Evolutionary conservation across 1,140 invertebrate species (phyloP).

Genomic region (Adoxophyes honmai): DNA sequence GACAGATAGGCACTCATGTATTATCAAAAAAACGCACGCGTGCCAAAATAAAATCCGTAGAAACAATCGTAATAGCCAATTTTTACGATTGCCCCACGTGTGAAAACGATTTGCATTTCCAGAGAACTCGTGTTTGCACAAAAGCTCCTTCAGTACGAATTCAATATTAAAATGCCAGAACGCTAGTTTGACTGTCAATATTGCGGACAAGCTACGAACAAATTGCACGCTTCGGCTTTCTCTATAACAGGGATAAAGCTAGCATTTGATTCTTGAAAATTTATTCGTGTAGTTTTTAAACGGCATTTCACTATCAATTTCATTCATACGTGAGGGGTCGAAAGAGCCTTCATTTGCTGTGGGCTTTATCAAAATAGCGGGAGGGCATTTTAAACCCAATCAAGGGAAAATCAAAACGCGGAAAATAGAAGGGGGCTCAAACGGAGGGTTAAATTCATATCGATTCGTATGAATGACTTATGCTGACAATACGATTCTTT

Average conservation of each 20-base stretch:
- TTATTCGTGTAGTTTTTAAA: neutral
- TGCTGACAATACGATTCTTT: conserved; percentile 60
- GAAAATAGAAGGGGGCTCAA: conserved; percentile 64
- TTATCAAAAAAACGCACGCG: too few species aligned
- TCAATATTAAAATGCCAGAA: conserved; percentile 7
- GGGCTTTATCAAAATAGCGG: conserved; percentile 55
- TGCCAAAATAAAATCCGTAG: neutral
- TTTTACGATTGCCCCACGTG: conserved; percentile 14
- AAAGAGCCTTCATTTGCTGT: conserved; percentile 35
- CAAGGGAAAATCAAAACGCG: conserved; percentile 70
- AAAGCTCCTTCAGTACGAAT: neutral
- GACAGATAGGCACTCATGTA: too few species aligned
- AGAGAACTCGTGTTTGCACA: conserved; percentile 7
- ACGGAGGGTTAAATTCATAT: conserved; percentile 72
- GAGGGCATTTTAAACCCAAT: conserved; percentile 56
- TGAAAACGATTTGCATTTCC: conserved; percentile 11
- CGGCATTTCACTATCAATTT: conserved; percentile 22
- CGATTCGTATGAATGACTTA: conserved; percentile 68
- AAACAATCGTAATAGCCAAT: neutral
- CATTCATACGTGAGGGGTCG: conserved; percentile 32
- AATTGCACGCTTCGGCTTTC: too few species aligned
- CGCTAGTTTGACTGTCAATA: conserved; percentile 4
- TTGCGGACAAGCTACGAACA: neutral
- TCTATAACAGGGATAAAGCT: neutral
- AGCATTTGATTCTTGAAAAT: conserved; percentile 13